Evolutionary conservation across 1,140 invertebrate species (phyloP).

Genomic region (Brachystomella parvula): DNA sequence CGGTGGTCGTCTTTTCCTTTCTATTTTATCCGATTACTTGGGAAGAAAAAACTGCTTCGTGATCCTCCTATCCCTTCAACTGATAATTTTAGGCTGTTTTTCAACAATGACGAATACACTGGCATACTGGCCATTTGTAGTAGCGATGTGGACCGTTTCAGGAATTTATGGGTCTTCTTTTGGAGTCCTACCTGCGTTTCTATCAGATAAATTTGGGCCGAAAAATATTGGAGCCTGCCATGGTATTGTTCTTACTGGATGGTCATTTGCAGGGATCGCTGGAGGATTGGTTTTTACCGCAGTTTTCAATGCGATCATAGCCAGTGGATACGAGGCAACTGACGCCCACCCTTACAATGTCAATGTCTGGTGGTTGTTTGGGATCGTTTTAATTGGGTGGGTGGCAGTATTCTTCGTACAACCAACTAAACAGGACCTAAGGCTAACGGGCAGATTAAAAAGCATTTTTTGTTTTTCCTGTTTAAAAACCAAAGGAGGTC

Average conservation of each 20-base stretch:
- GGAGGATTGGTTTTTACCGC: constrained; percentile 31
- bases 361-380: constrained; percentile 32
- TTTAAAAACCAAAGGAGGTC: too few species aligned
- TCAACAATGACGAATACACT: constrained; percentile 23
- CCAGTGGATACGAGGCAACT: background rate
- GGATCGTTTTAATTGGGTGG: constrained; percentile 22
- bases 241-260: constrained; percentile 33
- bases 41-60: constrained; percentile 32
- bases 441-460: background rate
- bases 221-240: constrained; percentile 31
- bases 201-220: constrained; percentile 32
- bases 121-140: constrained; percentile 29
- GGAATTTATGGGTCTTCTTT: constrained; percentile 32
- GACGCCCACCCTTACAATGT: constrained; percentile 31
- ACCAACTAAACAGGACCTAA: constrained; percentile 18
- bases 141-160: constrained; percentile 26
- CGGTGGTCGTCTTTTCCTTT: constrained; percentile 28
- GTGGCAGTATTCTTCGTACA: constrained; percentile 16
- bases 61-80: constrained; percentile 24
- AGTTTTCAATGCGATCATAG: constrained; percentile 18
- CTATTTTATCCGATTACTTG: constrained; percentile 26
- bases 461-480: constrained; percentile 1
- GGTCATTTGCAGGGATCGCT: constrained; percentile 29
- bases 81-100: constrained; percentile 26
- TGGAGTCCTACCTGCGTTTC: constrained; percentile 30